Conservation (phyloP, 2,113 vertebrate species). For the Petrocephalus microphthalmus region DNA sequence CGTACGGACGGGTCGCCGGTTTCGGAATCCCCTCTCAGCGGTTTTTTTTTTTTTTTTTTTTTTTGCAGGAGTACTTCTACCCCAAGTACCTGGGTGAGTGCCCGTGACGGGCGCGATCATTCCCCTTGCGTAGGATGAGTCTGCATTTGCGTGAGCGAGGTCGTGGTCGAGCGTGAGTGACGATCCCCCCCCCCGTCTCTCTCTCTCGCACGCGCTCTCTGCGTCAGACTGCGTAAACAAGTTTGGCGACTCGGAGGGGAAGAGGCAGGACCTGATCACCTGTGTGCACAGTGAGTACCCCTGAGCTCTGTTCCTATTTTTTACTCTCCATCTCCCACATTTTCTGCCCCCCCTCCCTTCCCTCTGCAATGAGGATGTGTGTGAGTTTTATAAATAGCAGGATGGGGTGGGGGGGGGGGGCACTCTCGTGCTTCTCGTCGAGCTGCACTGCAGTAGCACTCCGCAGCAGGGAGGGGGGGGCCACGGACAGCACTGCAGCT, state of each 20-base stretch:
- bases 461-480: conserved; percentile 11
- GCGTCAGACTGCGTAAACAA: conserved; percentile 69
- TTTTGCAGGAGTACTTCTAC: conserved; percentile 86
- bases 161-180: no score
- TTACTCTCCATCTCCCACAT: neutral
- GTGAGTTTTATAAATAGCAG: conserved; percentile 17
- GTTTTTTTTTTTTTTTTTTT: conserved; percentile 27
- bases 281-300: conserved; percentile 86
- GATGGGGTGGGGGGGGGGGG: neutral
- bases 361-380: neutral
- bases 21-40: neutral
- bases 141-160: neutral
- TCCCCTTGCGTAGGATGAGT: neutral
- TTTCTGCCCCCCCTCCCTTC: neutral
- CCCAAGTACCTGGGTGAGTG: conserved; percentile 88
- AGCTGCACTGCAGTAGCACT: conserved; percentile 55
- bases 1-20: neutral
- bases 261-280: conserved; percentile 72
- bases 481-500: neutral
- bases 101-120: neutral
- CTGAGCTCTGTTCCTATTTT: neutral
- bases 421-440: neutral
- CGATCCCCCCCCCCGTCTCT: neutral
- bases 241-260: conserved; percentile 67
- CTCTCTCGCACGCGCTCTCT: conserved; percentile 24